These are phyloP conservation scores for Drymonia ruficornis DNA, from an alignment of 2,888 invertebrate genomes.

Conservation along the genomic window DNA sequence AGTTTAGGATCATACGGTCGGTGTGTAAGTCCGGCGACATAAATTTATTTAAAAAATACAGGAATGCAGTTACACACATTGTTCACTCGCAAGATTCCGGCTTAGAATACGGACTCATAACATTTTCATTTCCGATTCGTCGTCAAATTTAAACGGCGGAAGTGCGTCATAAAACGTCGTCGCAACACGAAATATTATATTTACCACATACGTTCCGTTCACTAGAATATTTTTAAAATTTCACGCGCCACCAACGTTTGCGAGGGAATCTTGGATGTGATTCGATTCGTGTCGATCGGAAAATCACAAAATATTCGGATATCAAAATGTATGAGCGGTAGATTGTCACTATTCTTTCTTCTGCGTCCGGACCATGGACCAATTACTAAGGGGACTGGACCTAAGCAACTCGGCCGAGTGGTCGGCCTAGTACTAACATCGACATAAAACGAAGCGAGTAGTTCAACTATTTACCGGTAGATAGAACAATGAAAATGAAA, in stretches of 20 bases:
- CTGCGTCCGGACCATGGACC: neutral
- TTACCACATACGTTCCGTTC: constrained; percentile 49
- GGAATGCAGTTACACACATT: too few species aligned
- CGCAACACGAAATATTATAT: constrained; percentile 55
- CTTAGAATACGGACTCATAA: neutral
- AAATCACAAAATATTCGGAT: constrained; percentile 63
- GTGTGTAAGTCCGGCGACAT: too few species aligned
- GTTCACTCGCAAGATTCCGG: too few species aligned
- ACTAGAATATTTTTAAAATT: constrained; percentile 58
- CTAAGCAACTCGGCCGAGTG: too few species aligned
- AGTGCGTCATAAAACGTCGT: constrained; percentile 32
- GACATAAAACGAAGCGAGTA: too few species aligned
- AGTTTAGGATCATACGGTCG: too few species aligned
- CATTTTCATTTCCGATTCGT: neutral
- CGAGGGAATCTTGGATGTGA: constrained; percentile 39
- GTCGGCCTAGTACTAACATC: too few species aligned
- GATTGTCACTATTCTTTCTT: neutral
- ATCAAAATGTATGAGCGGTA: constrained; percentile 42
- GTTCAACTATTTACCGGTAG: too few species aligned
- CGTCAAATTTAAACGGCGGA: constrained; percentile 25
- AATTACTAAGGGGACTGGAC: too few species aligned
- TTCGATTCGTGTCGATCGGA: constrained; percentile 49
- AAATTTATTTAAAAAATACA: too few species aligned
- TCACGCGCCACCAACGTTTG: constrained; percentile 36
- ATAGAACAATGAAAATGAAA: too few species aligned